These are phyloP conservation scores for Entelurus aequoreus DNA, from an alignment of 2,113 vertebrate species.

Conservation along the genomic window DNA sequence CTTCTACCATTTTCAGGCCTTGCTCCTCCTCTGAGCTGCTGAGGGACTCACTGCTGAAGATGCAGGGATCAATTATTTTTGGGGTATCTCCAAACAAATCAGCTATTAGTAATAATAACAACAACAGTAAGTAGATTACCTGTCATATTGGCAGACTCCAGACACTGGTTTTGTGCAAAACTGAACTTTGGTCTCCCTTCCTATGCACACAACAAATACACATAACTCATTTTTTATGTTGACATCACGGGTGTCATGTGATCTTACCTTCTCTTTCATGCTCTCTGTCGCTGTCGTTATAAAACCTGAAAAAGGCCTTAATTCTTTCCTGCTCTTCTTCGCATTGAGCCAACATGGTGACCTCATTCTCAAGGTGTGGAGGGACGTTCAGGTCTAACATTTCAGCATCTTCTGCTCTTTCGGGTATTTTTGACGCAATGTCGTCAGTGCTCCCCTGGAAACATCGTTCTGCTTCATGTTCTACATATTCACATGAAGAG, in stretches of 20 bases:
- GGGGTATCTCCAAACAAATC: neutral
- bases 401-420: neutral
- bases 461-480: constrained; percentile 15
- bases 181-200: constrained; percentile 54
- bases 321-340: constrained; percentile 66
- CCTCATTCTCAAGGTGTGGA: constrained; percentile 6
- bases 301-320: constrained; percentile 64
- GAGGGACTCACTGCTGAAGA: constrained; percentile 41
- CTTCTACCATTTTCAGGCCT: constrained; percentile 31
- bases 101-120: neutral
- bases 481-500: constrained; percentile 55
- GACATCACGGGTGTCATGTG: neutral
- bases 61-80: neutral
- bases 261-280: constrained; percentile 49
- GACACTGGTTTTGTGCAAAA: constrained; percentile 50
- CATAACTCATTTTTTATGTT: neutral
- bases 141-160: constrained; percentile 53
- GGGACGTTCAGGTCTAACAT: constrained; percentile 10
- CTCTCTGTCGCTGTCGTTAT: constrained; percentile 41
- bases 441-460: neutral
- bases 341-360: constrained; percentile 19
- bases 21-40: constrained; percentile 53
- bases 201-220: constrained; percentile 26
- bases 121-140: constrained; percentile 37
- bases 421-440: neutral